A percentile compares a stretch with the other conserved stretches of the same genome.
phyloP scores from a whole-genome alignment of 2,113 vertebrate species.

The Emydocephalus ijimae region DNA sequence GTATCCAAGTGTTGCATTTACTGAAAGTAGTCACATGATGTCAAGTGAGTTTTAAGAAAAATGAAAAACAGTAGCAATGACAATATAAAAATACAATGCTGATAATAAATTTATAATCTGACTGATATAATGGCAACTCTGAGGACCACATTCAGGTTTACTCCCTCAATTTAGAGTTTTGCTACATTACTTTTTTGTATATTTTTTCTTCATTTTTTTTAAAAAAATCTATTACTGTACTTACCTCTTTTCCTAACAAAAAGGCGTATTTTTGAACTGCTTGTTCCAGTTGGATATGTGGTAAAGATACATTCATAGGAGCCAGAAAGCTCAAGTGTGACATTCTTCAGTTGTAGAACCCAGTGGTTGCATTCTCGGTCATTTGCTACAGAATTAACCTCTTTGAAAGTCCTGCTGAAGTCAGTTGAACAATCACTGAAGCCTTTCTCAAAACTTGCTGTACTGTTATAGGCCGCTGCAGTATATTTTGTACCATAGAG shows the following conservation, averaged over 20 bases:
- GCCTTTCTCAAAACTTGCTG: neutral
- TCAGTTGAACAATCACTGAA: neutral
- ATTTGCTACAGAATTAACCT: rapidly evolving
- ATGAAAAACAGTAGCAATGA: neutral
- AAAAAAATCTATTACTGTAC: neutral
- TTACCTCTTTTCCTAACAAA: slow-evolving; percentile 56
- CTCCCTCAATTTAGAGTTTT: neutral
- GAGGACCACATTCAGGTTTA: neutral
- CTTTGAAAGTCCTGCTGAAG: neutral
- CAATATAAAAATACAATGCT: neutral
- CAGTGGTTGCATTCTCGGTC: neutral
- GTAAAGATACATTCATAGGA: slow-evolving; percentile 60
- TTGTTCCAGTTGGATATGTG: slow-evolving; percentile 56
- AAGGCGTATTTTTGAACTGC: slow-evolving; percentile 45
- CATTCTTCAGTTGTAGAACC: slow-evolving; percentile 54
- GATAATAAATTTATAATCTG: neutral
- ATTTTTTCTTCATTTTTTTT: neutral
- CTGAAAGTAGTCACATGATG: neutral
- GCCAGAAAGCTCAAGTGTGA: slow-evolving; percentile 34
- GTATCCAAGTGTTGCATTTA: neutral
- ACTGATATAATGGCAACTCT: neutral
- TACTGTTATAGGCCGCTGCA: slow-evolving; percentile 41
- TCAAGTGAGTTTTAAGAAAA: neutral
- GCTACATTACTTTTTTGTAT: neutral
- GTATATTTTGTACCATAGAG: slow-evolving; percentile 35